Base-by-base conservation (phyloP, 2,888 invertebrate species). In the Cryptus viduatorius region DNA sequence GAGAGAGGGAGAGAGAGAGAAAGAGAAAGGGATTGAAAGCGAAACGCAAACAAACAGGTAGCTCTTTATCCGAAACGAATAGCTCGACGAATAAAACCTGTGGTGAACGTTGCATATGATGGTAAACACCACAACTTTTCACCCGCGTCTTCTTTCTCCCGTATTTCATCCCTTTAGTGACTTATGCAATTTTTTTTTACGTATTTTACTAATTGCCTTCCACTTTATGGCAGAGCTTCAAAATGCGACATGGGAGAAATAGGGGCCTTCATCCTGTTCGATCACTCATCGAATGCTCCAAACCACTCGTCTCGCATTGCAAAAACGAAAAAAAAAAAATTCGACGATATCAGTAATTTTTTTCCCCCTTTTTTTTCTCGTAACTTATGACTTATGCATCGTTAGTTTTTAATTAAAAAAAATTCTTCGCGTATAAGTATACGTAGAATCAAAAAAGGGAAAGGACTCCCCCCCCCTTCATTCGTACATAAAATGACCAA, bases 11-110 rank as follows among this genome's bases (percentile, higher is more conserved):
- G 48, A 59, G 59, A 44, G 31, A 31, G 59, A 44, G 14, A 31
- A 50, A 42, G 42, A 14, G 31, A 29, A 31, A 37, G 48, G 46
- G 68, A 44, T 84, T 87, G 89, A 90, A 89, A 90, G 88, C 87
- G 89, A 90, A 90, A 89, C 89, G 90, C 89, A 90, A 90, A 91
- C 91, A 91, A 91, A 91, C 91, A 91, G 90, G 90, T 90, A 90
- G 90, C 89, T 89, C 89, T 90, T 90, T 89, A 90, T 89, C 89
- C 89, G 90, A 89, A 90, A 89, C 89, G 88, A 89, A 89, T 90
- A 90, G 90, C 88, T 86, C 81, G 86, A 87, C 86, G 89, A 89
- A 91, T 90, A 89, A 90, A 90, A 90, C 87, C 88, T 83, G 84
- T 84, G 83, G 53, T 24, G 83, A 81, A 68, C 85, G 79, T 31